Evolutionary conservation across 2,888 invertebrate species (phyloP), one percentile per base, ranked within the genome.

Genomic region (Thecophora atra): DNA sequence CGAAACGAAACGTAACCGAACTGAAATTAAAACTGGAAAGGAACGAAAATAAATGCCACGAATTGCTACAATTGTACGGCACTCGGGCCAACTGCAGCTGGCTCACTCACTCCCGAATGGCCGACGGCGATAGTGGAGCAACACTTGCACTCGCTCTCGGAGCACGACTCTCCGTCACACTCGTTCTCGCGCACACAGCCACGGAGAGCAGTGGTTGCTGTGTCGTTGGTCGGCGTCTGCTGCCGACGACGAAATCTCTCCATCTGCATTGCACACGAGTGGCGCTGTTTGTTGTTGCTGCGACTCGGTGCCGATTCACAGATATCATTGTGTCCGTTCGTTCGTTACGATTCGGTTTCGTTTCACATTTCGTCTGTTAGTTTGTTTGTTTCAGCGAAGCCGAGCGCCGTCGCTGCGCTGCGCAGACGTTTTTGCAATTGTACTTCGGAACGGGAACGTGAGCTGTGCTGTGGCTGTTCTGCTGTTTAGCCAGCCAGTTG

Each of bases 1-100:
- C n/a, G 80, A 81, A 81, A 80, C 81, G 80, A 79, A 81, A 81
- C 79, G 80, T 79, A 80, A 80, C 79, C 52, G 81, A 81, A 81
- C 81, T 80, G 77, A 80, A 63, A 64, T 62, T 75, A 79, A 77
- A 76, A 63, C 21, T 37, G 62, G 52, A 70, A 62, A 70, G 24
- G 52, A 24, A 64, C 19, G 47, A 44, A 15, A 58, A 58, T 24
- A 37, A 42, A 42, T n/a, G 28, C 28, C 30, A 62, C 37, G 51
- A 47, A 70, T 70, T 70, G 51, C n/a, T n/a, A n/a, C 70, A 62
- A 70, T 70, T 63, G 70, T 56, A 58, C 28, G 13, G 19, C 24
- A 13, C 51, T 52, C 30, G 6, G 37, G 70, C 52, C n/a, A n/a
- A n/a, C n/a, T 62, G 47, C 19, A 47, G 62, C 47, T 60, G 30